These are phyloP conservation scores for Diphyllodes magnificus DNA, from an alignment of 2,113 vertebrate genomes.

Conservation along the genomic window DNA sequence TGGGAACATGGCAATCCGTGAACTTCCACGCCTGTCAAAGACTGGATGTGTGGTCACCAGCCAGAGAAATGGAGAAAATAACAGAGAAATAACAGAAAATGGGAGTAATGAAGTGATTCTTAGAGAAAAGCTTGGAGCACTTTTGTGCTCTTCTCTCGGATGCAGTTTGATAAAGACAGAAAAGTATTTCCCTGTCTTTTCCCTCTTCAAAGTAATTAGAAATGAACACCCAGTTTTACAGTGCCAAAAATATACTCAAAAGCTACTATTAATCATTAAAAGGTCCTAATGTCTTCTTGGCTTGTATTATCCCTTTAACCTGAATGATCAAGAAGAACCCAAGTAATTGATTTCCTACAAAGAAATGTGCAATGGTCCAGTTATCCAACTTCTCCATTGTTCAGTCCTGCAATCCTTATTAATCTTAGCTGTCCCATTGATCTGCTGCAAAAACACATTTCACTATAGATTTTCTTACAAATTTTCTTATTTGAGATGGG, in stretches of 20 bases:
- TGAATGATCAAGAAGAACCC: conserved; percentile 20
- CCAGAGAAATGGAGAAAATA: background rate
- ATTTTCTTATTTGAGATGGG: background rate
- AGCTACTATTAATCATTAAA: conserved; percentile 19
- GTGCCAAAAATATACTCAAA: conserved; percentile 15
- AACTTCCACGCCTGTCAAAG: background rate
- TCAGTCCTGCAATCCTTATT: background rate
- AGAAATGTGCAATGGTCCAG: conserved; percentile 9
- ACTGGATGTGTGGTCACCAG: background rate
- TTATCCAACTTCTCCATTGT: background rate
- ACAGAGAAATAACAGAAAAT: background rate
- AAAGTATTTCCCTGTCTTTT: conserved; percentile 5
- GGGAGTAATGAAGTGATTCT: background rate
- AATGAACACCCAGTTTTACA: background rate
- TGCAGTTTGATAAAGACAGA: background rate
- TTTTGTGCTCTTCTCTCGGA: background rate
- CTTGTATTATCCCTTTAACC: conserved; percentile 26
- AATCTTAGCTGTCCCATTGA: background rate
- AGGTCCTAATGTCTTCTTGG: background rate
- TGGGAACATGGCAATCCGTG: background rate
- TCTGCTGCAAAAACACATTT: background rate
- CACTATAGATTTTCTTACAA: background rate
- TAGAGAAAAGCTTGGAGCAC: background rate
- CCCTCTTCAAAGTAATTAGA: conserved; percentile 14
- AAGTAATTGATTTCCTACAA: conserved; percentile 34